Percentiles rank a stretch among this genome's conserved stretches.
Conservation (phyloP, 2,888 invertebrate species). For the Caenorhabditis uteleia region DNA sequence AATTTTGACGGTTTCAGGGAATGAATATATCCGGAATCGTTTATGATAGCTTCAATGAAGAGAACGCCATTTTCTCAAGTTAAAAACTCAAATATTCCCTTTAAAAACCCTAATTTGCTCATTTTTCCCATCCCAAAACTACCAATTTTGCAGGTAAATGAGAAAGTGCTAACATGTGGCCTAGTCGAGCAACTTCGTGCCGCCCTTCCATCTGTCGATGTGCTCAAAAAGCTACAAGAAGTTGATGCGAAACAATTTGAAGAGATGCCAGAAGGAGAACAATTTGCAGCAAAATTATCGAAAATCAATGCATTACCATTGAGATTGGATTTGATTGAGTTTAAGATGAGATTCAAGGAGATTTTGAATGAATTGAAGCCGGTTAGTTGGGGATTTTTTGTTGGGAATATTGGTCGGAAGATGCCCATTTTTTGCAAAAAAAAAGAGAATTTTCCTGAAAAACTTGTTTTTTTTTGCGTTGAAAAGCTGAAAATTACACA, state of each 20-base stretch:
- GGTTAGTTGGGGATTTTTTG: too few relatives aligned
- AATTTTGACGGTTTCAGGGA: too few relatives aligned
- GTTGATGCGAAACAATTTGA: conserved; percentile 71
- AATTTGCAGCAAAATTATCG: conserved; percentile 84
- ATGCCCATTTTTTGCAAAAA: not conserved
- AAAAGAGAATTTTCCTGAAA: not conserved
- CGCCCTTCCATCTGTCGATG: conserved; percentile 89
- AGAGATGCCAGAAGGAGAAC: conserved; percentile 81
- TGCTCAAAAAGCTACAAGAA: conserved; percentile 80
- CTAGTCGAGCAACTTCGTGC: conserved; percentile 87
- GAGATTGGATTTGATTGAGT: conserved; percentile 85
- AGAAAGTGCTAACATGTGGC: conserved; percentile 78
- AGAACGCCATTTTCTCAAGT: too few relatives aligned
- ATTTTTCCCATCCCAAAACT: not conserved
- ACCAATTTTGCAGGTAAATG: conserved; percentile 20
- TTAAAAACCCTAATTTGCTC: not conserved
- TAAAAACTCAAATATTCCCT: too few relatives aligned
- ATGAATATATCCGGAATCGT: too few relatives aligned
- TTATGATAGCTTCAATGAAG: too few relatives aligned
- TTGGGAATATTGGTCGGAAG: not conserved
- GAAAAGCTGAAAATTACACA: too few relatives aligned
- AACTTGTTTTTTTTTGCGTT: too few relatives aligned
- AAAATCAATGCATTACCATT: conserved; percentile 70
- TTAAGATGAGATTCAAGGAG: conserved; percentile 86
- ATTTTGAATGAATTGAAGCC: conserved; percentile 86